Evolutionary conservation across 1,140 invertebrate genomes (phyloP), one percentile per base, ranked within the genome.

Genomic region (Macrotrachela quadricornifera): DNA sequence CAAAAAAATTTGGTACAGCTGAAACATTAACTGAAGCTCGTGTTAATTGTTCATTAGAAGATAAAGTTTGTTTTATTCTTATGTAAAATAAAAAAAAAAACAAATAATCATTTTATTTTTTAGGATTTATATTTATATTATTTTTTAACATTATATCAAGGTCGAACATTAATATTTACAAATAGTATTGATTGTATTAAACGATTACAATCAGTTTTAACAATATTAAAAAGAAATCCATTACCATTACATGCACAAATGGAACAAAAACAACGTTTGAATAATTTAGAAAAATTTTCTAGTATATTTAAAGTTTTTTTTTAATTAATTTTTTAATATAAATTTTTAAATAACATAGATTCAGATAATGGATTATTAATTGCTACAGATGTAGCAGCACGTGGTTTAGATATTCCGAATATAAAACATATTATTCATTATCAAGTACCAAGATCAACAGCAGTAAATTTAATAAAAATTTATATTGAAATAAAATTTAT

Each of bases 341-440:
- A 15, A 10, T 4, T n/a, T 37, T 38, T 12, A 14, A 17, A 18
- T 39, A 16, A 37, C 14, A 67, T 62, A 52, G 56, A 8, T 0
- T 30, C 21, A 30, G 3, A 2, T 2, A 74, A 78, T 58, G 79
- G 80, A 0, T 59, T 97, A 12, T 67, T 99, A n/a, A 75, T 99
- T 54, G 86, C 92, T 0, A 97, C 91, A 0, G 92, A 97, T 74
- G 88, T 97, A 15, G 92, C 91, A 13, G 88, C 92, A 0, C 73
- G 92, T 57, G 92, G 92, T 43, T 71, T 99, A 30, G 92, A 99
- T 70, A 94, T 97, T 64, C 82, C 85, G 8, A 77, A 80, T 62
- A 79, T 97, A 3, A 77, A 94, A 58, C 85, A 94, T 63, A 90
- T 97, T 6, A 79, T 97, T 60, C 92, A 99, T 69, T 97, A 94